phyloP scores from a whole-genome alignment of 2,888 invertebrate species.

The Drosophila anomelani region DNA sequence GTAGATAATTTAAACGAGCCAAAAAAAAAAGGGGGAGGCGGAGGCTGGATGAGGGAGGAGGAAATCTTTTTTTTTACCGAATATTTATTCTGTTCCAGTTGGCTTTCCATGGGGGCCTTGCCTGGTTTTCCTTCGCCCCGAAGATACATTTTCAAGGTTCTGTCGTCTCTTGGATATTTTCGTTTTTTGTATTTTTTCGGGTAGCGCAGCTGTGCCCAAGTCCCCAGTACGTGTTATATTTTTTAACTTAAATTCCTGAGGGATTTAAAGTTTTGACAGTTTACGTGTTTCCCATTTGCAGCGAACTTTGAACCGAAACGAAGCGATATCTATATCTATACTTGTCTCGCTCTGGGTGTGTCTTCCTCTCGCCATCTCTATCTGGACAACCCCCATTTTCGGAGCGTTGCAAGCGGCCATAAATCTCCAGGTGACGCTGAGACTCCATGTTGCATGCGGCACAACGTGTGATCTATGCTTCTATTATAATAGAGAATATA shows the following conservation, averaged over 20 bases:
- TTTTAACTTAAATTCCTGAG: slow-evolving; percentile 82
- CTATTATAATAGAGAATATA: slow-evolving; percentile 76
- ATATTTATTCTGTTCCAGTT: slow-evolving; percentile 58
- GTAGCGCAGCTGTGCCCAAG: slow-evolving; percentile 67
- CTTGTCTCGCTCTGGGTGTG: slow-evolving; percentile 28
- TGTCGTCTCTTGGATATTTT: slow-evolving; percentile 51
- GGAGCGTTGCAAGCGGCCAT: slow-evolving; percentile 75
- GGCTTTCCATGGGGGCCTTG: slow-evolving; percentile 38
- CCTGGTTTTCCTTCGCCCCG: slow-evolving; percentile 41
- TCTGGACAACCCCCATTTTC: slow-evolving; percentile 54
- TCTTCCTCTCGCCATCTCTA: slow-evolving; percentile 19
- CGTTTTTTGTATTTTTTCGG: slow-evolving; percentile 38
- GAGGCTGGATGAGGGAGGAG: slow-evolving; percentile 11
- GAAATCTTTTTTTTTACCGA: slow-evolving; percentile 46
- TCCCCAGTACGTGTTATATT: slow-evolving; percentile 77
- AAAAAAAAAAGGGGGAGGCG: slow-evolving; percentile 7
- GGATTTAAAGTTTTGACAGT: slow-evolving; percentile 82
- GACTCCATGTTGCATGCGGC: slow-evolving; percentile 83
- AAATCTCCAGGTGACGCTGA: slow-evolving; percentile 83
- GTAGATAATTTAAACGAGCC: slow-evolving; percentile 71
- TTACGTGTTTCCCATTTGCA: slow-evolving; percentile 79
- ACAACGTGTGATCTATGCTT: slow-evolving; percentile 83
- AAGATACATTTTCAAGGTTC: slow-evolving; percentile 77
- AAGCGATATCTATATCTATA: slow-evolving; percentile 29
- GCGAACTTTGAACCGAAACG: slow-evolving; percentile 75